Base-by-base conservation (phyloP, 2,113 vertebrate genomes). In the Anseranas semipalmata region DNA sequence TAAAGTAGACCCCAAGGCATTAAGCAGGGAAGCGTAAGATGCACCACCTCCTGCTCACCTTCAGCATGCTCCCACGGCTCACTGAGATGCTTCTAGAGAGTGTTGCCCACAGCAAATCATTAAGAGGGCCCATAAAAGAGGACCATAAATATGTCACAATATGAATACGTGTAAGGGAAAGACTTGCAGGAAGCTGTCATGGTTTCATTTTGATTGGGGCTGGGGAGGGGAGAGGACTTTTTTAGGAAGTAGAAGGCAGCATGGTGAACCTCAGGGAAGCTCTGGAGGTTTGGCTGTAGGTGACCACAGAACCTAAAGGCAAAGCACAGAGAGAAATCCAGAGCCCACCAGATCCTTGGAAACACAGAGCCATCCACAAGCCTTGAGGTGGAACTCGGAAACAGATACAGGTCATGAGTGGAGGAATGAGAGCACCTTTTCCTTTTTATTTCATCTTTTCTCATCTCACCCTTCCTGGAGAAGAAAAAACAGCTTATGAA, bases 21-120 rank as follows among this genome's bases (percentile, higher is more conserved):
- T 7, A 22, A 78, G 21, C 59, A 19, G 20, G 27, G 32, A 53
- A 62, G 2, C 18, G 4, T 24, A 22, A 2, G 33, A 41, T 43
- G 24, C 5, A 9, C 9, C 8, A 2, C 21, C n/a, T 78, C 24
- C 52, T 78, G 32, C 28, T 67, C 73, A 41, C 16, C 33, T 50
- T 45, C 85, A 28, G 1, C 0, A 0, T 9, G 4, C 17, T 46
- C 16, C 53, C 30, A 8, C 19, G 10, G 21, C 24, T 66, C 85
- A 37, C 6, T 4, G 76, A 79, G 56, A 4, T 50, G 25, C 16
- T 87, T 43, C 37, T 32, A 60, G 17, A 60, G n/a, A 37, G 15
- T 5, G 2, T 3, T 56, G 33, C 33, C 46, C 56, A 13, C 53
- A 58, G 27, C 41, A 90, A 32, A 18, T 16, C 39, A 7, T 11